Conservation (phyloP, 2,797 vertebrate species). For the Xerus rutilus region DNA sequence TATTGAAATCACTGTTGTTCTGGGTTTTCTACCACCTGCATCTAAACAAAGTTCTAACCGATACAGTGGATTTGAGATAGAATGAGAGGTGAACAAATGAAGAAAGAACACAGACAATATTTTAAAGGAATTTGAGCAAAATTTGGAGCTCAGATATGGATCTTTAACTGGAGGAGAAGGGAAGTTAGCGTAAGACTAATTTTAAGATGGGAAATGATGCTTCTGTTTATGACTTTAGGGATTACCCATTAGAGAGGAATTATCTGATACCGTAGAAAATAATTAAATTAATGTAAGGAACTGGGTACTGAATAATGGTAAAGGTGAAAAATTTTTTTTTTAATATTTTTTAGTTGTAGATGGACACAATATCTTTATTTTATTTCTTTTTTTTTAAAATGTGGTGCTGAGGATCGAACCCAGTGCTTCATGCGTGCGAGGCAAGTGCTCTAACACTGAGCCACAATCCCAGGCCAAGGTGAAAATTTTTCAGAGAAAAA, state of each 20-base stretch:
- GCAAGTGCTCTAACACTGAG: too few relatives aligned
- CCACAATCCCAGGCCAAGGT: too few relatives aligned
- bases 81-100: neutral
- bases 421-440: too few relatives aligned
- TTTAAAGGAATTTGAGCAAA: slow-evolving; percentile 13
- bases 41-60: neutral
- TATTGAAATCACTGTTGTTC: neutral
- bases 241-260: neutral
- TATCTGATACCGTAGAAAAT: neutral
- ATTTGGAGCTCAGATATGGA: neutral
- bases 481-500: neutral
- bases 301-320: neutral
- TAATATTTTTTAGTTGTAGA: too few relatives aligned
- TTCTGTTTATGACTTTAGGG: neutral
- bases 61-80: neutral
- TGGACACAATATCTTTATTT: too few relatives aligned
- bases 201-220: neutral
- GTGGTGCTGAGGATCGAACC: too few relatives aligned
- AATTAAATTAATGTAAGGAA: neutral
- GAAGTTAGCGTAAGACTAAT: neutral
- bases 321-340: neutral
- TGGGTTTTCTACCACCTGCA: neutral
- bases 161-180: neutral
- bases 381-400: too few relatives aligned
- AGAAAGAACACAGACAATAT: neutral